These are phyloP conservation scores for Lasioglossum oenotherae DNA, from an alignment of 2,888 invertebrate species.

Conservation along the genomic window DNA sequence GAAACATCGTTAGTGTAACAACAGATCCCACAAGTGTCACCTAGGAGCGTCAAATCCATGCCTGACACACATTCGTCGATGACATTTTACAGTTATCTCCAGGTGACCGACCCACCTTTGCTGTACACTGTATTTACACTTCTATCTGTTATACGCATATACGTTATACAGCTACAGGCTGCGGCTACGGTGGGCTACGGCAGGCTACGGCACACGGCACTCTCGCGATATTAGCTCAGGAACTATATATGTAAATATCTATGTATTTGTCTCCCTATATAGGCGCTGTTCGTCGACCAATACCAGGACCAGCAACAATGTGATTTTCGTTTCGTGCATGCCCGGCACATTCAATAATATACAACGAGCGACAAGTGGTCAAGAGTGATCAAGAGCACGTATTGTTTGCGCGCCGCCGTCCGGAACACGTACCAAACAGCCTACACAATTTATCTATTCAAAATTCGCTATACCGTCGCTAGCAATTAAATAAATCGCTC, in stretches of 20 bases:
- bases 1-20: conserved; percentile 63
- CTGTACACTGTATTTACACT: conserved; percentile 49
- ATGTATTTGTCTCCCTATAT: not conserved
- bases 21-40: conserved; percentile 64
- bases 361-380: not conserved
- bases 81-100: conserved; percentile 84
- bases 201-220: conserved; percentile 13
- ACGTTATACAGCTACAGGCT: conserved; percentile 2
- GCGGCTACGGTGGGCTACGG: too few relatives aligned
- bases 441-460: not conserved
- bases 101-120: conserved; percentile 77
- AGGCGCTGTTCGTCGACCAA: not conserved
- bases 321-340: not conserved
- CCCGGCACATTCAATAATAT: not conserved
- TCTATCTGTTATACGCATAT: conserved; percentile 26
- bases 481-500: not conserved
- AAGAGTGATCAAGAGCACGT: not conserved
- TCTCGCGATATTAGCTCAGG: conserved; percentile 3
- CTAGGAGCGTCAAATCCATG: conserved; percentile 69
- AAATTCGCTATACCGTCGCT: not conserved
- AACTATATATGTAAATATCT: not conserved
- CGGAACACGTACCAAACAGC: not conserved
- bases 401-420: not conserved
- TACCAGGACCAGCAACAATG: not conserved
- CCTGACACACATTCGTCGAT: conserved; percentile 82